A percentile compares a stretch with the other conserved stretches of the same genome.
Evolutionary conservation across 2,797 vertebrate genomes (phyloP).

Genomic region (Eurystomus glaucurus): DNA sequence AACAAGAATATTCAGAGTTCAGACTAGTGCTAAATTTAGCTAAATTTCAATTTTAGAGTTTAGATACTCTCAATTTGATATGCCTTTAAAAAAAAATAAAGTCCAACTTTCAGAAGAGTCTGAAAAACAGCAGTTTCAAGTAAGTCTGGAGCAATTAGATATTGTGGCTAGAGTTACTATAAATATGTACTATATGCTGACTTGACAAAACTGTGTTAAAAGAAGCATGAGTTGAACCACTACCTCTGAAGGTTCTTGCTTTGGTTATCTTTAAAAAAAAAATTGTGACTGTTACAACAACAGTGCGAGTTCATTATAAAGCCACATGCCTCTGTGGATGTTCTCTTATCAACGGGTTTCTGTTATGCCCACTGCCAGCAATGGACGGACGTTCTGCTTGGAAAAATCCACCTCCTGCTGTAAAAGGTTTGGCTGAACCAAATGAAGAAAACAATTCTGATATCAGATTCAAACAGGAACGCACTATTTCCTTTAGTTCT

Average conservation of each 20-base stretch:
- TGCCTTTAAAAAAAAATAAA: neutral
- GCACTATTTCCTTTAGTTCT: constrained; percentile 38
- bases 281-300: constrained; percentile 5
- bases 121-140: constrained; percentile 52
- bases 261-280: constrained; percentile 60
- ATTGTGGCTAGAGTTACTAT: neutral
- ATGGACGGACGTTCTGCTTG: neutral
- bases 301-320: neutral
- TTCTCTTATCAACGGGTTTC: neutral
- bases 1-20: constrained; percentile 70
- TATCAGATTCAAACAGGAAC: constrained; percentile 43
- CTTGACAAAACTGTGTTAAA: neutral
- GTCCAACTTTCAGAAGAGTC: constrained; percentile 41
- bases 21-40: constrained; percentile 35
- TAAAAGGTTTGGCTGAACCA: constrained; percentile 29
- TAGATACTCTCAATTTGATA: constrained; percentile 25
- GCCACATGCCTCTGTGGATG: neutral
- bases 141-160: neutral
- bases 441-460: constrained; percentile 28
- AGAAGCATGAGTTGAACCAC: constrained; percentile 32
- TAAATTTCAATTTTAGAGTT: constrained; percentile 36
- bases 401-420: constrained; percentile 46
- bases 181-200: neutral
- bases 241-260: constrained; percentile 44
- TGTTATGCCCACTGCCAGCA: constrained; percentile 51